These are phyloP conservation scores for Piezodorus guildinii DNA, from an alignment of 1,140 invertebrate species.

Conservation along the genomic window DNA sequence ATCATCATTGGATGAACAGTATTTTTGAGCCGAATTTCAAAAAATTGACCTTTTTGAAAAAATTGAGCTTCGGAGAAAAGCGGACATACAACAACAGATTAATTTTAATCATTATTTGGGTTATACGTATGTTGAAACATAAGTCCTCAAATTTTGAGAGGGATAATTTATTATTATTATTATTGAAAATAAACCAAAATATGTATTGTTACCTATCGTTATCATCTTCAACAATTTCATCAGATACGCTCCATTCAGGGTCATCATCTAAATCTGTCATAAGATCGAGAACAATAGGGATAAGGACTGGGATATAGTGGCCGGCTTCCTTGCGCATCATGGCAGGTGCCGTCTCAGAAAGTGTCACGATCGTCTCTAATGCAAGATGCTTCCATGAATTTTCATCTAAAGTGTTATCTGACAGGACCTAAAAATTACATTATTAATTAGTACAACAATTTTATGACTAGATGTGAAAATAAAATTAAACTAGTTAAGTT, in stretches of 20 bases:
- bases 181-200: too few relatives aligned
- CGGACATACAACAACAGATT: too few relatives aligned
- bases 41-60: too few relatives aligned
- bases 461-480: neutral
- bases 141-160: too few relatives aligned
- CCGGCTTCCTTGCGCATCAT: slow-evolving; percentile 85
- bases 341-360: slow-evolving; percentile 87
- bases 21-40: too few relatives aligned
- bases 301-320: slow-evolving; percentile 64
- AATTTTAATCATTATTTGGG: too few relatives aligned
- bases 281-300: slow-evolving; percentile 79
- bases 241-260: slow-evolving; percentile 65
- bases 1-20: too few relatives aligned
- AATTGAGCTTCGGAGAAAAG: too few relatives aligned
- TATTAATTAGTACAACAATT: neutral
- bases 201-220: slow-evolving; percentile 53
- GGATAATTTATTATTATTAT: too few relatives aligned
- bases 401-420: slow-evolving; percentile 31
- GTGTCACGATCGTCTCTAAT: slow-evolving; percentile 86
- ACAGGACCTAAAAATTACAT: neutral
- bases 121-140: too few relatives aligned
- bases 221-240: slow-evolving; percentile 74
- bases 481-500: neutral
- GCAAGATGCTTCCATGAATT: slow-evolving; percentile 84
- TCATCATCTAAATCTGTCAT: slow-evolving; percentile 97